These are phyloP conservation scores for Fregata magnificens DNA, from an alignment of 2,113 vertebrate genomes.

Conservation along the genomic window DNA sequence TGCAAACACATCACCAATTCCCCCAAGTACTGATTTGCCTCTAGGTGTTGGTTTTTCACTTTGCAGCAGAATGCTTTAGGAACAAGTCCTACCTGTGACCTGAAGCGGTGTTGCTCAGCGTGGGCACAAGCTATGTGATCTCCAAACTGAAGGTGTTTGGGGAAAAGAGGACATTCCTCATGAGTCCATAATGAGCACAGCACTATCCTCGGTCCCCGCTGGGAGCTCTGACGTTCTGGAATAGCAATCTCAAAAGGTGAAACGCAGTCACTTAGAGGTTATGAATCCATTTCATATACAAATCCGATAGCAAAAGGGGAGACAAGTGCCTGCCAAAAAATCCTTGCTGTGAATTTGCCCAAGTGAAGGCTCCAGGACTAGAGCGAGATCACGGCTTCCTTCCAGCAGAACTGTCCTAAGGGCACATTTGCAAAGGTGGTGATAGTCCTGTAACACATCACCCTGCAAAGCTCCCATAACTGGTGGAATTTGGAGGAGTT, in stretches of 20 bases:
- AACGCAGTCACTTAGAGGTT: not conserved
- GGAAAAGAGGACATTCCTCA: not conserved
- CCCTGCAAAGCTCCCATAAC: not conserved
- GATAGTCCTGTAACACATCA: not conserved
- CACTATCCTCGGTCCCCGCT: not conserved
- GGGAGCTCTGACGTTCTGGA: not conserved
- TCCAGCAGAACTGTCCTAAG: not conserved
- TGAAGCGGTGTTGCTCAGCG: not conserved
- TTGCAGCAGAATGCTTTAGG: not conserved
- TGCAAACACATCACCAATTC: not conserved
- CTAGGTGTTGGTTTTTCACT: not conserved
- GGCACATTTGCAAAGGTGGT: not conserved
- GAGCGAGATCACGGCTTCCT: not conserved
- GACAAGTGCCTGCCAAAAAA: not conserved
- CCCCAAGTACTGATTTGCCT: not conserved
- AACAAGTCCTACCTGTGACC: not conserved
- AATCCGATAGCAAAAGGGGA: not conserved
- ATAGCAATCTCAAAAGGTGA: not conserved
- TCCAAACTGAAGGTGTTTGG: not conserved
- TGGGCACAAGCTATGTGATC: fast-evolving
- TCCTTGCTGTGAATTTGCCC: not conserved
- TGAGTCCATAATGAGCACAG: not conserved
- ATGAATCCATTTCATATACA: not conserved
- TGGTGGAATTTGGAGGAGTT: not conserved
- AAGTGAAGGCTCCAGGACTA: not conserved